Base-by-base conservation (phyloP, 2,113 vertebrate species). In the Cygnus atratus region DNA sequence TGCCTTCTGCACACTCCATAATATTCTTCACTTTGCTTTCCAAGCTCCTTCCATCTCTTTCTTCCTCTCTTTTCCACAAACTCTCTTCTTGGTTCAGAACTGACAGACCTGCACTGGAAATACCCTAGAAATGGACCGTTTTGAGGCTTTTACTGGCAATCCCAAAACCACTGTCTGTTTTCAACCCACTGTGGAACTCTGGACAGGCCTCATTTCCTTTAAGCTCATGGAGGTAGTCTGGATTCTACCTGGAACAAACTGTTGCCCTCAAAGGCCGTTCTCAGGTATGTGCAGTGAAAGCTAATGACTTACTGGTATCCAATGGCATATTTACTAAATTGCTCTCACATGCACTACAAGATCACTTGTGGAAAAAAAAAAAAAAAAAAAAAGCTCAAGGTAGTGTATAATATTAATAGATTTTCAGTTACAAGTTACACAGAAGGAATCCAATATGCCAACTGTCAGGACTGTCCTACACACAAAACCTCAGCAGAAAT, bases 401-500 rank as follows among this genome's bases (percentile, higher is more conserved):
- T 65, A 39, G 90, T 72, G 46, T 25, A 14, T 8, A 88, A 54
- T 18, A 68, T 78, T 70, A 74, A 52, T 28, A 77, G 88, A 92
- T 84, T 90, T 70, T 71, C 87, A 94, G 74, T 87, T 74, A 62
- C 75, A 63, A 44, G 71, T 61, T 21, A 10, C 46, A 82, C 75
- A 29, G 48, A 93, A 71, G 80, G 67, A 87, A 92, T 84, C 66
- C 46, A 76, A 73, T 70, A 76, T 82, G 70, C 84, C 29, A 83
- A 68, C 94, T 65, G 90, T 79, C 90, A 96, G 83, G 66, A 73
- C 74, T 70, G 62, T 48, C 83, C 88, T 87, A 39, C 52, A 20
- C 62, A 31, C 33, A 67, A 65, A 54, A 41, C 81, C 81, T 59
- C 77, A 87, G 82, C 33, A 88, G 76, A 85, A 76, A 71, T 87